Percentiles rank a stretch among this genome's conserved stretches.
Evolutionary conservation across 2,797 vertebrate genomes (phyloP).

Genomic region (Erethizon dorsatum): DNA sequence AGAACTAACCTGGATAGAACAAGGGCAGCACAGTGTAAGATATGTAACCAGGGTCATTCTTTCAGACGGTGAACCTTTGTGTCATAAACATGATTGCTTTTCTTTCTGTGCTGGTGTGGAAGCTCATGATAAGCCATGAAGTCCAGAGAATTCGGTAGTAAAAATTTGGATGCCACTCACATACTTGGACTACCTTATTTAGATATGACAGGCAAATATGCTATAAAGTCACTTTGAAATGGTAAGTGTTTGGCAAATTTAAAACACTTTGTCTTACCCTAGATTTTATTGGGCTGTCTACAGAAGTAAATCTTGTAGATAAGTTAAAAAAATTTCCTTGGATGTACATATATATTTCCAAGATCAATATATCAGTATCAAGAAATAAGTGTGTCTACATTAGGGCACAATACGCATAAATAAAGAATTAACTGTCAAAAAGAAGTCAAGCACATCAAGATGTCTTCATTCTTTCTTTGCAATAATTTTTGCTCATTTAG

Average conservation of each 20-base stretch:
- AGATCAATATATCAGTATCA: not conserved
- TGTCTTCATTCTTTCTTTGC: not conserved
- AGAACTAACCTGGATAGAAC: not conserved
- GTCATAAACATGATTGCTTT: not conserved
- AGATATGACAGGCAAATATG: not conserved
- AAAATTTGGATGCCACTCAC: not conserved
- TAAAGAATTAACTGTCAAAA: not conserved
- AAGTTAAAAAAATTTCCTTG: not conserved
- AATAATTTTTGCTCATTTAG: not conserved
- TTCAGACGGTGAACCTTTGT: not conserved
- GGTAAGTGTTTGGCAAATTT: not conserved
- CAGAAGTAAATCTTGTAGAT: not conserved
- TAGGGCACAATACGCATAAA: not conserved
- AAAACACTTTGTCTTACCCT: not conserved
- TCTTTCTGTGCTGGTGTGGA: not conserved
- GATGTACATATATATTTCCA: not conserved
- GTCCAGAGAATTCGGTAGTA: not conserved
- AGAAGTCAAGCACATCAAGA: not conserved
- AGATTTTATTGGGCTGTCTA: not conserved
- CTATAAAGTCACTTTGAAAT: not conserved
- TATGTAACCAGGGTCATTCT: not conserved
- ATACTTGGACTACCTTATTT: not conserved
- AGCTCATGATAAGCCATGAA: not conserved
- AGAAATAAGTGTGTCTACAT: not conserved
- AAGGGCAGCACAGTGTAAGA: accelerated